Evolutionary conservation across 2,888 invertebrate genomes (phyloP).

Genomic region (Leptinotarsa peninsularis): DNA sequence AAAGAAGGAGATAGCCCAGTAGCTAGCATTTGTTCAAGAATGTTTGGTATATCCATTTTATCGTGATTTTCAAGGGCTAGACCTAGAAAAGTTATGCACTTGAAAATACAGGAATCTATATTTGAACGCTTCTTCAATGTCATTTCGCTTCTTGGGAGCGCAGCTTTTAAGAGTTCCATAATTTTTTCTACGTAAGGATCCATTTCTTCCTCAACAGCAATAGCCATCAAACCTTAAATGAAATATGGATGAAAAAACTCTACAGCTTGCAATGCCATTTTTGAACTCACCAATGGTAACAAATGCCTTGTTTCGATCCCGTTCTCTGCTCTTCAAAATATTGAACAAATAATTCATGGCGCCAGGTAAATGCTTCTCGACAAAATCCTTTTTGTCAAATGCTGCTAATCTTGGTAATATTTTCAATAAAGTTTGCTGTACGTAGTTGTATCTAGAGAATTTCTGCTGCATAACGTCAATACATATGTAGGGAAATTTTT

Average conservation of each 20-base stretch:
- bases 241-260: background rate
- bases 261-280: background rate
- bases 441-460: slow-evolving; percentile 79
- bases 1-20: slow-evolving; percentile 91
- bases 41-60: slow-evolving; percentile 81
- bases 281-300: slow-evolving; percentile 79
- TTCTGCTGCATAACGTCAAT: slow-evolving; percentile 84
- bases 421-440: slow-evolving; percentile 88
- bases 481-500: slow-evolving; percentile 86
- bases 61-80: slow-evolving; percentile 85
- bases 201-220: slow-evolving; percentile 87
- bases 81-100: slow-evolving; percentile 91
- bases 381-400: slow-evolving; percentile 87
- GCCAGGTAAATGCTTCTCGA: slow-evolving; percentile 77
- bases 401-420: slow-evolving; percentile 93
- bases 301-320: slow-evolving; percentile 88
- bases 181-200: slow-evolving; percentile 84
- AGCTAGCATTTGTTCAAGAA: slow-evolving; percentile 92
- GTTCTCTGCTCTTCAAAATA: slow-evolving; percentile 83
- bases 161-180: slow-evolving; percentile 76
- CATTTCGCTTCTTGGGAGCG: slow-evolving; percentile 77
- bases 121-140: slow-evolving; percentile 80
- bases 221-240: slow-evolving; percentile 75
- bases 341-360: slow-evolving; percentile 83
- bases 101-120: slow-evolving; percentile 91